phyloP scores from a whole-genome alignment of 2,888 invertebrate species.

The Eudasyphora cyanicolor region DNA sequence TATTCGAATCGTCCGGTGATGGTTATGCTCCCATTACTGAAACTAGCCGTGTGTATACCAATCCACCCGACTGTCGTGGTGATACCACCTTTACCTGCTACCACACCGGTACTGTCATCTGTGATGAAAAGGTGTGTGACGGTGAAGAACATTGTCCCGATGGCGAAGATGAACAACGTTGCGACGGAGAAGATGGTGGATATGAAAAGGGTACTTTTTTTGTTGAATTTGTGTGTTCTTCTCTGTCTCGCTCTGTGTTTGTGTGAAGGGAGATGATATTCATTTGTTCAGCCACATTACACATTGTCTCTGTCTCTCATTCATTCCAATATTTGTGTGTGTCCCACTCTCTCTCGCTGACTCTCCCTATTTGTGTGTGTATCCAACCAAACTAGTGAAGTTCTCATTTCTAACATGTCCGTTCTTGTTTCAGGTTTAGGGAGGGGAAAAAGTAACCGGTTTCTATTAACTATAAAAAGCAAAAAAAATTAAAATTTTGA shows the following conservation, averaged over 20 bases:
- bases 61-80: conserved; percentile 72
- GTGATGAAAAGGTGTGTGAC: conserved; percentile 77
- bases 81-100: conserved; percentile 74
- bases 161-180: conserved; percentile 77
- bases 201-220: conserved; percentile 67
- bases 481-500: too few species aligned
- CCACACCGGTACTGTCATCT: conserved; percentile 71
- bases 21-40: conserved; percentile 64
- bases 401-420: not conserved
- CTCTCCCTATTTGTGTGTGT: conserved; percentile 43
- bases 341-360: not conserved
- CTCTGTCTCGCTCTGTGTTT: not conserved
- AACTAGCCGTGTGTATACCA: conserved; percentile 59
- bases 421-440: not conserved
- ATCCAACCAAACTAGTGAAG: not conserved
- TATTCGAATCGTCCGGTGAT: conserved; percentile 69
- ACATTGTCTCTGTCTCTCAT: conserved; percentile 43
- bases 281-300: conserved; percentile 27
- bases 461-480: too few species aligned
- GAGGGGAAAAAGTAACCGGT: not conserved
- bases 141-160: conserved; percentile 74
- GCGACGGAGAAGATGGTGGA: conserved; percentile 61
- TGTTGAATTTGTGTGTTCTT: conserved; percentile 36
- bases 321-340: too few species aligned
- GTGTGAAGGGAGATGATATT: not conserved